A percentile compares a stretch with the other conserved stretches of the same genome.
Evolutionary conservation across 2,113 vertebrate species (phyloP).

Genomic region (Channa argus): DNA sequence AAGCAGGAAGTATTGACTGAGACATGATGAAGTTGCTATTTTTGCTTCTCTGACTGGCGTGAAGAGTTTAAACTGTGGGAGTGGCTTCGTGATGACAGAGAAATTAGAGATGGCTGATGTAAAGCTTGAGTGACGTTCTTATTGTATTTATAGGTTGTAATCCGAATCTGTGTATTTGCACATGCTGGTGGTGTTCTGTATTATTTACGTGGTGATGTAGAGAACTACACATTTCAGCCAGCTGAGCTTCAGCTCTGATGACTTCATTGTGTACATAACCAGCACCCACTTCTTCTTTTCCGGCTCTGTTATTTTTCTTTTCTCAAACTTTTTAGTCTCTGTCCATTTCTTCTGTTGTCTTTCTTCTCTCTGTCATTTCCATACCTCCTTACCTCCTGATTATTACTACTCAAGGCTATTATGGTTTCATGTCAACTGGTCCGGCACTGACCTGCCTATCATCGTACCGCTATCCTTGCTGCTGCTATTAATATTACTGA

Average conservation of each 20-base stretch:
- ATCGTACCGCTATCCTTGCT: slow-evolving; percentile 57
- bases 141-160: slow-evolving; percentile 18
- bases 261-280: slow-evolving; percentile 54
- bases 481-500: slow-evolving; percentile 71
- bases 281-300: slow-evolving; percentile 36
- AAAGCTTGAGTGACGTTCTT: neutral
- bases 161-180: neutral
- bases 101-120: neutral
- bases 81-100: slow-evolving; percentile 12
- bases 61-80: slow-evolving; percentile 18
- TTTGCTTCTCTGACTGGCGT: slow-evolving; percentile 22
- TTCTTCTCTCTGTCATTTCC: slow-evolving; percentile 11
- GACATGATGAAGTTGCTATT: slow-evolving; percentile 37
- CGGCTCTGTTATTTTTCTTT: slow-evolving; percentile 14
- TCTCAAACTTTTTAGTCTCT: slow-evolving; percentile 6
- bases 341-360: slow-evolving; percentile 1
- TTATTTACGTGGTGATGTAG: slow-evolving; percentile 4
- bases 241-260: slow-evolving; percentile 44
- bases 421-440: slow-evolving; percentile 51
- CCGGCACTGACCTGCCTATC: slow-evolving; percentile 50
- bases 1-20: slow-evolving; percentile 43
- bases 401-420: slow-evolving; percentile 41
- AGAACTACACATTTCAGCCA: slow-evolving; percentile 23
- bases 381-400: neutral
- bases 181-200: neutral